Evolutionary conservation across 2,113 vertebrate genomes (phyloP).

Genomic region (Pagrus major): DNA sequence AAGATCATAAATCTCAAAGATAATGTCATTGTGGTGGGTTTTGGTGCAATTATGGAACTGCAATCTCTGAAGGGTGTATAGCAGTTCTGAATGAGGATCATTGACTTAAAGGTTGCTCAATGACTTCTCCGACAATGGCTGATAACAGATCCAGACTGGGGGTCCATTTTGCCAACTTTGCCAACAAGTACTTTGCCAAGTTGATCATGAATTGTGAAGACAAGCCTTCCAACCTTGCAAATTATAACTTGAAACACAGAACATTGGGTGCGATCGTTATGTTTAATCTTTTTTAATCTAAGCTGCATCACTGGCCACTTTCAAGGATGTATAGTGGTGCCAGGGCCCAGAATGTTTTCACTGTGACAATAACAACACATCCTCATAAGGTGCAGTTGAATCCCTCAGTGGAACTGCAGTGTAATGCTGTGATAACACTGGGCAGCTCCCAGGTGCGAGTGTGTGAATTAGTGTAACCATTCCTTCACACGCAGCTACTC

Average conservation of each 20-base stretch:
- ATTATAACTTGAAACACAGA: not conserved
- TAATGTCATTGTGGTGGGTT: conserved; percentile 11
- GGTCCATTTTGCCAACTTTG: not conserved
- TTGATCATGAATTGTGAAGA: not conserved
- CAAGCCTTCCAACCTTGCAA: not conserved
- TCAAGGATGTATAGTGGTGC: not conserved
- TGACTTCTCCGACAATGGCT: not conserved
- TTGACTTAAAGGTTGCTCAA: not conserved
- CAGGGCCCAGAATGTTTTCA: no score
- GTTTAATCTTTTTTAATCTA: not conserved
- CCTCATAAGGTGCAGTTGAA: not conserved
- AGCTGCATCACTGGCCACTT: not conserved
- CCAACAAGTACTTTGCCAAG: no score
- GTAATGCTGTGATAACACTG: conserved; percentile 31
- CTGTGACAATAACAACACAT: not conserved
- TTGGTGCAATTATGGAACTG: conserved; percentile 9
- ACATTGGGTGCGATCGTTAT: no score
- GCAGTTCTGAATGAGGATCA: not conserved
- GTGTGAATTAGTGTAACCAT: conserved; percentile 49
- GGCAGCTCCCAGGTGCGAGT: conserved; percentile 50
- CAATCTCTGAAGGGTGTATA: not conserved
- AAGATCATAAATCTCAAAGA: conserved; percentile 47
- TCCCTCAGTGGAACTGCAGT: not conserved
- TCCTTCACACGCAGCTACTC: conserved; percentile 52
- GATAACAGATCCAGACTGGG: not conserved